Base-by-base conservation (phyloP, 2,888 invertebrate species). In the Galeruca laticollis region DNA sequence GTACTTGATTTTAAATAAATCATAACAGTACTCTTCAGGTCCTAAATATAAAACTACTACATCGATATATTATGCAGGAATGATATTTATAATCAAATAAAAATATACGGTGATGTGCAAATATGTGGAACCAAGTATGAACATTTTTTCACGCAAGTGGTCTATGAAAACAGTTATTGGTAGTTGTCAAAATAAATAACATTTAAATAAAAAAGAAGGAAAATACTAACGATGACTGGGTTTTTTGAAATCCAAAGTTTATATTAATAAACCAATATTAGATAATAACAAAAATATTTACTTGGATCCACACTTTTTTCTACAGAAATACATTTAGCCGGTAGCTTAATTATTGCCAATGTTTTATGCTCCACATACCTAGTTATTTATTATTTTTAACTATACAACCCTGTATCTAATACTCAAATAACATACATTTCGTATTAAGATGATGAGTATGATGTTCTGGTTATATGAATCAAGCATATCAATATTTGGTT, bases 361-460 rank as follows among this genome's bases (percentile, higher is more conserved):
- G 18, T 47, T 43, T 15, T 37, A 8, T 37, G 37, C 37, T n/a
- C 43, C 43, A 43, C 26, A 26, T 6, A 26, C 43, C 0, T 43
- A 43, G 10, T 37, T 37, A 37, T 37, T 37, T 26, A 26, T 26
- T 26, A 26, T 43, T 43, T 43, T 6, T 9, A 47, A 15, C 47
- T 9, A 18, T 47, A 15, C 15, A 47, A 47, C 47, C 9, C 47
- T 18, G 47, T 47, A 8, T 47, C n/a, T 6, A 47, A 15, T 47
- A 47, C 15, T 47, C 2, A 47, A 15, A 47, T 18, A 26, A 26
- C 4, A 26, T 26, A n/a, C n/a, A 26, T 26, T 26, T 26, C 26
- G 26, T 49, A 51, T 21, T 21, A 26, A 52, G 52, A 52, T 52
- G 52, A 52, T 52, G 26, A 52, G 26, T 26, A n/a, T 26, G 52